phyloP scores from a whole-genome alignment of 1,140 invertebrate genomes.

The Arion vulgaris region DNA sequence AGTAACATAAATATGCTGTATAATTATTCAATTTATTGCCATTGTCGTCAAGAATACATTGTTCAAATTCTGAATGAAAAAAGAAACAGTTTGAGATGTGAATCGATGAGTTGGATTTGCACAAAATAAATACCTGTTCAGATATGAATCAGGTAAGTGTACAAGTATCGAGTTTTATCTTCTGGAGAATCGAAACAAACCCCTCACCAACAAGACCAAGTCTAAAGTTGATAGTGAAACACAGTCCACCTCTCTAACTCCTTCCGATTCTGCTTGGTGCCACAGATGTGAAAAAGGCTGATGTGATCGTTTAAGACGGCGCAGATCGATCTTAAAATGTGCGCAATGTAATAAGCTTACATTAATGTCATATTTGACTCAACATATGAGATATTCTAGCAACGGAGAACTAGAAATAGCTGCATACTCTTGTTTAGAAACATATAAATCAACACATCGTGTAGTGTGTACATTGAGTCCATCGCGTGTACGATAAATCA shows the following conservation, averaged over 20 bases:
- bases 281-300: background rate
- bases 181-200: background rate
- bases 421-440: too few species aligned
- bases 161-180: background rate
- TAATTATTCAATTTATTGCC: too few species aligned
- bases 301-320: background rate
- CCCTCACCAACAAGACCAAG: background rate
- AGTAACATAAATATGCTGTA: too few species aligned
- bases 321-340: background rate
- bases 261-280: background rate
- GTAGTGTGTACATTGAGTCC: too few species aligned
- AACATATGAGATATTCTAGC: background rate
- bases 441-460: too few species aligned
- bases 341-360: background rate
- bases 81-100: too few species aligned
- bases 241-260: background rate
- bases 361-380: background rate
- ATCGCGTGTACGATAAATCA: too few species aligned
- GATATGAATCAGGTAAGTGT: background rate
- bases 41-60: too few species aligned
- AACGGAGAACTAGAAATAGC: too few species aligned
- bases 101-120: too few species aligned
- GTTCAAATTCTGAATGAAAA: background rate
- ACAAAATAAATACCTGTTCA: too few species aligned
- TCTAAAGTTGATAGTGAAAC: background rate